Base-by-base conservation (phyloP, 1,140 invertebrate species). In the Bombus waltoni region DNA sequence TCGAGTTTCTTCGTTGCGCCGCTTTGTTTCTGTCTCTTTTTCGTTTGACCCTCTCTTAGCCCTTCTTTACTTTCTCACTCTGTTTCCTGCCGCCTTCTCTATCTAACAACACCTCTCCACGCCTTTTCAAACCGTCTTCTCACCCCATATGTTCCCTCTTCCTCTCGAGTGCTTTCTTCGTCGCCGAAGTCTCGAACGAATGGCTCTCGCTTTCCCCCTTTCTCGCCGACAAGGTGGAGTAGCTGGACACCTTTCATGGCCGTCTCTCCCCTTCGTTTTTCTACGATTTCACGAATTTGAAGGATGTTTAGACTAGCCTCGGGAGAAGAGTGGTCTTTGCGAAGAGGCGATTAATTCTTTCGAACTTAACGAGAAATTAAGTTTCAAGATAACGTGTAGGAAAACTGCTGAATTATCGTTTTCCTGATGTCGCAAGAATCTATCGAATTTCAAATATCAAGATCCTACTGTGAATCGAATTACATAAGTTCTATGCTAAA, bases 231-330 rank as follows among this genome's bases (percentile, higher is more conserved):
- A 28, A 78, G 82, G 75, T 84, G 82, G 82, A 84, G 82, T 57
- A 79, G 42, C 74, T 85, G 70, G 88, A 87, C 84, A 89, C 88
- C 78, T 89, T 89, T 40, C 88, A 89, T 83, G 79, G 88, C 87
- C 81, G 84, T 86, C 87, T 38, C 13, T 11, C 1, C 13, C 25
- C 53, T 22, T 8, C 9, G 1, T 10, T 81, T 18, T 11, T 32
- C 44, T 28, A 42, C 2, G 78, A 59, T 42, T 72, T n/a, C 15
- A 42, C 10, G 68, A 3, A 18, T 32, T n/a, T 35, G 9, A 6
- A 40, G 25, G 0, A 25, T 22, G 8, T 40, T 11, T 25, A 3
- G 3, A 25, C 18, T 1, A 38, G 9, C 18, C n/a, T 79, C 28
- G 1, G 18, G 1, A 15, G 59, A n/a, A 9, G 2, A 18, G n/a